Percentiles rank a stretch among this genome's conserved stretches.
Conservation (phyloP, 2,797 vertebrate genomes). For the Ficedula albicollis region DNA sequence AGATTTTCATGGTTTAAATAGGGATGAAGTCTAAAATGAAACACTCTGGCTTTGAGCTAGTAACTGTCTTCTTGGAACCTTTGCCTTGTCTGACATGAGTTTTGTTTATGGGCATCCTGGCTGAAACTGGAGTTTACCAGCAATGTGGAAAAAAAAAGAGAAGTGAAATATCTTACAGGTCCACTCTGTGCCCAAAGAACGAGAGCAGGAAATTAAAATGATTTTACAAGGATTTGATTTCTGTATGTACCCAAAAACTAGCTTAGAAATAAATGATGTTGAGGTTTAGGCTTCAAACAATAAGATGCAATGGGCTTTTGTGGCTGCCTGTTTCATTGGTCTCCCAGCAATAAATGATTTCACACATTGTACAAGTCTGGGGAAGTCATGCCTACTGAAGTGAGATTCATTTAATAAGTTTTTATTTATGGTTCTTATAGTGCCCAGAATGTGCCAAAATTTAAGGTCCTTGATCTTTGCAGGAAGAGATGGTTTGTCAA, state of each 20-base stretch:
- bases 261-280: slow-evolving; percentile 14
- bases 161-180: not conserved
- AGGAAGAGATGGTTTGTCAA: not conserved
- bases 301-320: slow-evolving; percentile 15
- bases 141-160: not conserved
- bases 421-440: not conserved
- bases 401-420: not conserved
- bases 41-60: slow-evolving; percentile 54
- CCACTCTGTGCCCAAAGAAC: not conserved
- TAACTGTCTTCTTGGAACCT: slow-evolving; percentile 52
- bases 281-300: slow-evolving; percentile 10
- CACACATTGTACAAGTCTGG: not conserved
- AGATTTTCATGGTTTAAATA: slow-evolving; percentile 46
- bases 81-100: not conserved
- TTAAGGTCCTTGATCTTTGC: not conserved
- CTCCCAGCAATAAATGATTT: slow-evolving; percentile 35
- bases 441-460: not conserved
- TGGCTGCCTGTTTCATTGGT: not conserved
- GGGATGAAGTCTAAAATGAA: slow-evolving; percentile 65
- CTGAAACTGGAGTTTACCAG: slow-evolving; percentile 37
- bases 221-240: slow-evolving; percentile 57
- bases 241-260: not conserved
- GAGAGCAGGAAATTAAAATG: slow-evolving; percentile 59
- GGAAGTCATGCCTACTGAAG: not conserved
- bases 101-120: slow-evolving; percentile 44